A percentile compares a stretch with the other conserved stretches of the same genome.
These are phyloP conservation scores for Plagiodera versicolora DNA, from an alignment of 2,888 invertebrate genomes.

Conservation along the genomic window DNA sequence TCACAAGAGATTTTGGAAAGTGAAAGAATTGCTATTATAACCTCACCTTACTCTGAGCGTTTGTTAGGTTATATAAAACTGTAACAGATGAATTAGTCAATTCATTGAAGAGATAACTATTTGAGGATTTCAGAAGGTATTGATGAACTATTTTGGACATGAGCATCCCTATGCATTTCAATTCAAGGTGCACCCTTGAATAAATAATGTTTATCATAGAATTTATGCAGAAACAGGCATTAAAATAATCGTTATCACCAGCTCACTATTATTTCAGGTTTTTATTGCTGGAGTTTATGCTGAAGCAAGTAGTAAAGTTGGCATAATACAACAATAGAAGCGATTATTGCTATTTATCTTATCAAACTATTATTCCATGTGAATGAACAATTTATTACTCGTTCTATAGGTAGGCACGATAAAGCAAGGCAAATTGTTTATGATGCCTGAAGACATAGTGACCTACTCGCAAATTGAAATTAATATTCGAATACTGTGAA, in stretches of 20 bases:
- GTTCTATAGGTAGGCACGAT: not conserved
- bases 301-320: slow-evolving; percentile 22
- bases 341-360: slow-evolving; percentile 15
- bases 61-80: too few relatives aligned
- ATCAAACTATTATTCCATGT: slow-evolving; percentile 15
- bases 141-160: too few relatives aligned
- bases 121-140: too few relatives aligned
- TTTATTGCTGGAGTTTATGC: slow-evolving; percentile 19
- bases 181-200: too few relatives aligned
- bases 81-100: too few relatives aligned
- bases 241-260: not conserved
- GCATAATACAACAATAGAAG: slow-evolving; percentile 22
- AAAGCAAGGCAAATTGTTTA: not conserved
- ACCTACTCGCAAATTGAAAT: not conserved
- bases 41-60: too few relatives aligned
- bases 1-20: too few relatives aligned
- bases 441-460: not conserved
- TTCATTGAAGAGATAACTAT: too few relatives aligned
- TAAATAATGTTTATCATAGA: not conserved
- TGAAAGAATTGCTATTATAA: too few relatives aligned
- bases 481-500: not conserved
- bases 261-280: slow-evolving; percentile 20
- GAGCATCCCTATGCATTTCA: too few relatives aligned
- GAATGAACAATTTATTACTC: not conserved
- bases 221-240: not conserved